Base-by-base conservation (phyloP, 2,113 vertebrate genomes). In the Lanius ludovicianus region DNA sequence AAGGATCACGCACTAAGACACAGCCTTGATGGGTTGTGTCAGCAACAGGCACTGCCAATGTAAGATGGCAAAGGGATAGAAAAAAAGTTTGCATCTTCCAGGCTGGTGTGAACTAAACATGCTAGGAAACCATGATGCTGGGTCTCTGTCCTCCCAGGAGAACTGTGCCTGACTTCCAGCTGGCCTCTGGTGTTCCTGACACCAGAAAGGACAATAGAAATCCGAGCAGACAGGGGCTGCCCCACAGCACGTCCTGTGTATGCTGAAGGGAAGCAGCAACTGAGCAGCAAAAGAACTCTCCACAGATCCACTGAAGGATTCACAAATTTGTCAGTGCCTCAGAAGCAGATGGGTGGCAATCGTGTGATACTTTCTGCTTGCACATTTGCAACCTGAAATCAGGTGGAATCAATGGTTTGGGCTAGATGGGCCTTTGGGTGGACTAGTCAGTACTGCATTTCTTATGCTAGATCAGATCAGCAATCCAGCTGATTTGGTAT, bases 321-420 rank as follows among this genome's bases (percentile, higher is more conserved):
- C 73, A 62, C 10, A 81, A 11, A 78, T 92, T 42, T 84, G 57
- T 71, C 87, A 76, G 77, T 82, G 60, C 80, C 74, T 90, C 59
- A 69, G 80, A 96, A 94, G 49, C 57, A 81, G 65, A 52, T 31
- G 57, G 62, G 30, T 84, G 53, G 77, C 74, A 91, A 82, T 37
- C 60, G 74, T 10, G n/a, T 31, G 65, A 71, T 53, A 60, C 49
- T 71, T 87, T 86, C 37, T 22, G 10, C 42, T 82, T 56, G 25
- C 28, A 50, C 10, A 20, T 35, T 62, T 91, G n/a, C 62, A 50
- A 24, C 57, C 24, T 64, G 80, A 70, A 89, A 95, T 82, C 35
- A 52, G 65, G 77, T 82, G 69, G 79, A 95, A 82, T 91, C 81
- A 53, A 70, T 92, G 69, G 64, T 70, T 94, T 81, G 52, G 62